These are phyloP conservation scores for Ethmia dodecea DNA, from an alignment of 2,888 invertebrate species.

Conservation along the genomic window DNA sequence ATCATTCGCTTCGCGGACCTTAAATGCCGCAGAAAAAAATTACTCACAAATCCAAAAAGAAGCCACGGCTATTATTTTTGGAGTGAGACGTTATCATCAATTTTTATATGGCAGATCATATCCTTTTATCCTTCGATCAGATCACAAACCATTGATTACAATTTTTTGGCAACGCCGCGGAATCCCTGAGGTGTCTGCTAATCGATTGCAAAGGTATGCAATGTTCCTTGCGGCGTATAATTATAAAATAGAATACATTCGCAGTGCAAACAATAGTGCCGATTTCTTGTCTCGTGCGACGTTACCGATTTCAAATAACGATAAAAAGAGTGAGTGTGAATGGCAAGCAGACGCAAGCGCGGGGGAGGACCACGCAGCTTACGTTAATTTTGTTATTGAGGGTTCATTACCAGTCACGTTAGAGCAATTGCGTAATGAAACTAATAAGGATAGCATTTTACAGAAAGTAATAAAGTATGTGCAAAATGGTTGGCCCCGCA, in stretches of 20 bases:
- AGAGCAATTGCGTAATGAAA: constrained; percentile 10
- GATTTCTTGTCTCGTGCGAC: too few species aligned
- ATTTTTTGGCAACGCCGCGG: constrained; percentile 25
- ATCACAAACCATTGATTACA: constrained; percentile 24
- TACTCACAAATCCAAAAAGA: constrained; percentile 27
- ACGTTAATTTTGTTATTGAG: constrained; percentile 13
- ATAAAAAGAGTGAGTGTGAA: not conserved
- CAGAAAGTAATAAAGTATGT: constrained; percentile 9
- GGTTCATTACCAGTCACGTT: constrained; percentile 10
- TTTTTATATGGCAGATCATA: constrained; percentile 22
- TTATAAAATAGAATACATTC: constrained; percentile 25
- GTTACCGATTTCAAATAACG: not conserved
- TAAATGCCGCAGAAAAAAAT: too few species aligned
- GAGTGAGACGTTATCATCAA: constrained; percentile 21
- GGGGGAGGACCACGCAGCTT: constrained; percentile 7
- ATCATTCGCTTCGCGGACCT: constrained; percentile 13
- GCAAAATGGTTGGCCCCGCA: constrained; percentile 14
- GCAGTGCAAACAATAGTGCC: constrained; percentile 21
- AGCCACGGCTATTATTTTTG: constrained; percentile 25
- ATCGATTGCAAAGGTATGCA: constrained; percentile 25
- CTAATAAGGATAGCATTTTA: constrained; percentile 10
- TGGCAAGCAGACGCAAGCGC: not conserved
- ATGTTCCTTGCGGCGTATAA: constrained; percentile 26
- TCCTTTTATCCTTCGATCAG: constrained; percentile 23
- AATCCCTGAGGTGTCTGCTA: constrained; percentile 25